These are phyloP conservation scores for Orchestia grillus DNA, from an alignment of 1,140 invertebrate species.

Conservation along the genomic window DNA sequence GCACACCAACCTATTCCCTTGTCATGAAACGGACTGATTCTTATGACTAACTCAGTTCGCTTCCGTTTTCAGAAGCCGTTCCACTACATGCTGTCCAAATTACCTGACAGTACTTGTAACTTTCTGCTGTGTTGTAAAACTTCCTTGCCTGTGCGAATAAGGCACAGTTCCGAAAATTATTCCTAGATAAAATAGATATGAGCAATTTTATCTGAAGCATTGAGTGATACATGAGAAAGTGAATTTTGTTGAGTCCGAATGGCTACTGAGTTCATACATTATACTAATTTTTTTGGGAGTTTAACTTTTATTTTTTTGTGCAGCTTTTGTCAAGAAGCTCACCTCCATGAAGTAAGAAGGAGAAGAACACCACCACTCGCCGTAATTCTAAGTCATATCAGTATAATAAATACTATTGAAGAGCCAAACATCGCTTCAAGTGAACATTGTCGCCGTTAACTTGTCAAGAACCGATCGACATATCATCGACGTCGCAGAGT, in stretches of 20 bases:
- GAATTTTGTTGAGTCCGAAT: neutral
- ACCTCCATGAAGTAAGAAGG: slow-evolving; percentile 31
- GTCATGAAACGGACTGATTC: neutral
- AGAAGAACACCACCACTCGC: neutral
- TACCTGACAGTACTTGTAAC: neutral
- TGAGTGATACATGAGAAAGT: neutral
- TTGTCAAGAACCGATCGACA: neutral
- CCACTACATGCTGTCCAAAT: neutral
- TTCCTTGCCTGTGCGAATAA: neutral
- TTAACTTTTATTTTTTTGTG: neutral
- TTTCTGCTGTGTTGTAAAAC: neutral
- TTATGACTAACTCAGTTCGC: neutral
- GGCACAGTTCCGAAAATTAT: neutral
- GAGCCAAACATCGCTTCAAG: neutral
- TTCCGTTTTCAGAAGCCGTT: neutral
- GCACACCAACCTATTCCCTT: neutral
- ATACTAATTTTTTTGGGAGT: neutral
- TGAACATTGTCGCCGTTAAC: neutral
- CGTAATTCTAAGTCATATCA: slow-evolving; percentile 9
- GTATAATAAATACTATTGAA: neutral
- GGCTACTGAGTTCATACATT: neutral
- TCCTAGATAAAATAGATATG: neutral
- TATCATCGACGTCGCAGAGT: neutral
- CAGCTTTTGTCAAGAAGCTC: slow-evolving; percentile 41
- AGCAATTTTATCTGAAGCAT: neutral